Evolutionary conservation across 2,888 invertebrate genomes (phyloP).

Genomic region (Carpatolechia fugitivella): DNA sequence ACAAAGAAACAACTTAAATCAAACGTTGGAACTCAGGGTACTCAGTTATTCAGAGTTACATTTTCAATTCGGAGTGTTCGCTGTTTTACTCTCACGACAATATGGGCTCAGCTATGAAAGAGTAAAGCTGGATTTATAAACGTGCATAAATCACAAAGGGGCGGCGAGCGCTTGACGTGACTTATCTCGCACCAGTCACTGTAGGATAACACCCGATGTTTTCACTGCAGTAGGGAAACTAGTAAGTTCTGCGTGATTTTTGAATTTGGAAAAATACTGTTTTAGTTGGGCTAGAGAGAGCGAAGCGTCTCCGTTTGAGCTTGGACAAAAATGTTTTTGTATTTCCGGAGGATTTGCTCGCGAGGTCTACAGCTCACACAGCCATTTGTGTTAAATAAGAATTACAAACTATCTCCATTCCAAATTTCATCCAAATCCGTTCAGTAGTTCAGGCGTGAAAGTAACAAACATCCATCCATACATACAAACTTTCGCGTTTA

Average conservation of each 20-base stretch:
- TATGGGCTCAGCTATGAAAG: conserved; percentile 22
- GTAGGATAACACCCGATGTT: not conserved
- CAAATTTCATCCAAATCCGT: too few relatives aligned
- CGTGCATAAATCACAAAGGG: conserved; percentile 26
- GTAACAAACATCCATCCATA: too few relatives aligned
- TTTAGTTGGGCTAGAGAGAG: not conserved
- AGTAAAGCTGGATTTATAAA: conserved; percentile 31
- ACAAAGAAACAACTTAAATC: not conserved
- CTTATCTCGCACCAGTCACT: conserved; percentile 21
- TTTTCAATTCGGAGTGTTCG: conserved; percentile 14
- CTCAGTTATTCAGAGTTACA: conserved; percentile 3
- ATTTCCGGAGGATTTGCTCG: too few relatives aligned
- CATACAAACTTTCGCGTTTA: too few relatives aligned
- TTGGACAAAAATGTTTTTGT: too few relatives aligned
- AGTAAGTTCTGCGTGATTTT: too few relatives aligned
- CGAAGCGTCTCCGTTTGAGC: too few relatives aligned
- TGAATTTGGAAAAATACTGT: too few relatives aligned
- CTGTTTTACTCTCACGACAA: conserved; percentile 12
- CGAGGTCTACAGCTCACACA: too few relatives aligned
- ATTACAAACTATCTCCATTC: too few relatives aligned
- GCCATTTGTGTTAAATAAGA: too few relatives aligned
- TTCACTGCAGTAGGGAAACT: not conserved
- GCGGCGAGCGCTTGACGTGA: conserved; percentile 24
- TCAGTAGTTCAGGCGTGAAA: too few relatives aligned
- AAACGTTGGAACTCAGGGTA: not conserved